phyloP scores from a whole-genome alignment of 2,888 invertebrate species.

The Zhengitettix transpicula region DNA sequence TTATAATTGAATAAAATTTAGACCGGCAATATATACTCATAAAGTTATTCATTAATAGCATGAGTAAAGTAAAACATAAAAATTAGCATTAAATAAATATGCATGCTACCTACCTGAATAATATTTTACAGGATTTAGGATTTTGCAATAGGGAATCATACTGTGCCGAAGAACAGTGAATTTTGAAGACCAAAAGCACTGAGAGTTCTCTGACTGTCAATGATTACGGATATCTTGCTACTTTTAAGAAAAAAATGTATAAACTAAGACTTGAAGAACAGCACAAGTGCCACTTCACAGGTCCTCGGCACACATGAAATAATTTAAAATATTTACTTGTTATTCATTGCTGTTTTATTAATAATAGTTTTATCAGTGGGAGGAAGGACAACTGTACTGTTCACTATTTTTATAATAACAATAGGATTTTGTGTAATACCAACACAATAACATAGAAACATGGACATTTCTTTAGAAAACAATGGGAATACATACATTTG shows the following conservation, averaged over 20 bases:
- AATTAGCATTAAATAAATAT: no score
- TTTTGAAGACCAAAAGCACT: conserved; percentile 7
- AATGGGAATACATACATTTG: conserved; percentile 3
- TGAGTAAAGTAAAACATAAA: no score
- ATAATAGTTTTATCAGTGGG: conserved; percentile 5
- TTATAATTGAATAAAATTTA: no score
- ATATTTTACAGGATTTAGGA: background rate
- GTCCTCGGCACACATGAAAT: conserved; percentile 32
- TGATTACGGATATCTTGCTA: background rate
- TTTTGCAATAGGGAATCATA: conserved; percentile 12
- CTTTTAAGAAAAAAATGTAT: background rate
- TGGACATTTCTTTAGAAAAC: background rate
- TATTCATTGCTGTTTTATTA: background rate
- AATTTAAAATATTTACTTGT: conserved; percentile 16
- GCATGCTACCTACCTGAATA: background rate
- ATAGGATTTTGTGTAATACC: no score
- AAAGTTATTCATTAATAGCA: no score
- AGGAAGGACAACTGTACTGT: conserved; percentile 14
- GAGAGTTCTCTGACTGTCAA: conserved; percentile 13
- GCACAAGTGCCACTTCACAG: conserved; percentile 23
- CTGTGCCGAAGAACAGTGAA: conserved; percentile 77
- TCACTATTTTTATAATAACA: conserved; percentile 1
- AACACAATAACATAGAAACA: no score
- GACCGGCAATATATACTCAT: no score
- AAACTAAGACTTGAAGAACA: conserved; percentile 11